Conservation (phyloP, 23 tunicate genomes). For the Phallusia fumigata region DNA sequence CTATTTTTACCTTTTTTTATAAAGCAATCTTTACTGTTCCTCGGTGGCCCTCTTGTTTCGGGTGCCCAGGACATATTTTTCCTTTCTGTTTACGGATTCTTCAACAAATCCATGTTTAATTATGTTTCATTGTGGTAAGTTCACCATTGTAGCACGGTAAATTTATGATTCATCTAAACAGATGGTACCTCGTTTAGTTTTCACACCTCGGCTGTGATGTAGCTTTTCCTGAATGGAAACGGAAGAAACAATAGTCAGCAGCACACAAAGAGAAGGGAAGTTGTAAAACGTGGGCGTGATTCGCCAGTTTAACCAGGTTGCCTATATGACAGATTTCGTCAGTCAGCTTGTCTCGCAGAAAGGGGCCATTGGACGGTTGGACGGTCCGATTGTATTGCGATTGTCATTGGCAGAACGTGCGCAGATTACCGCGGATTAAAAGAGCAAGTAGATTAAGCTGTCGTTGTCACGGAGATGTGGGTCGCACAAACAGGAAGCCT, state of each 20-base stretch:
- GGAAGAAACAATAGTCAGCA: not conserved
- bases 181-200: no score
- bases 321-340: not conserved
- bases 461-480: conserved; percentile 7
- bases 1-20: no score
- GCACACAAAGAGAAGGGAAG: not conserved
- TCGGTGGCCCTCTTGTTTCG: no score
- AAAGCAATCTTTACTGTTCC: no score
- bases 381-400: not conserved
- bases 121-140: no score
- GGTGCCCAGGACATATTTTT: no score
- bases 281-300: not conserved
- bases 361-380: not conserved
- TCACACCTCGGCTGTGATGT: no score
- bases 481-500: conserved; percentile 10
- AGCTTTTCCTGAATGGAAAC: no score
- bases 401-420: conserved; percentile 4
- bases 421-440: conserved; percentile 6
- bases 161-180: no score
- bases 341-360: not conserved
- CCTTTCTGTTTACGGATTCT: no score
- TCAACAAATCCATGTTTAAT: no score
- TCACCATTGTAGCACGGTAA: no score
- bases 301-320: not conserved
- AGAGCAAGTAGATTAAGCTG: not conserved